Base-by-base conservation (phyloP, 2,888 invertebrate species). In the Ptilodon capucinus region DNA sequence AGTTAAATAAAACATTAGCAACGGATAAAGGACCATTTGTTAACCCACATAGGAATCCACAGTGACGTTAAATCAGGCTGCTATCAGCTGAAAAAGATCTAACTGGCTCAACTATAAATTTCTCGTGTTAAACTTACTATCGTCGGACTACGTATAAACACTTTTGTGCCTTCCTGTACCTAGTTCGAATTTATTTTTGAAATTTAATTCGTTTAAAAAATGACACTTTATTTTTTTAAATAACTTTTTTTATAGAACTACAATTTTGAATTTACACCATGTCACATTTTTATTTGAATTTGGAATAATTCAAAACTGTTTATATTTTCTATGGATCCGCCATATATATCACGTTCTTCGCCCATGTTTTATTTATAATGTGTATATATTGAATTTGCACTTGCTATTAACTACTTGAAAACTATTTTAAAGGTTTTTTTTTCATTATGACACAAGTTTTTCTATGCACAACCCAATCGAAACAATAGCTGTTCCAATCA, bases 401-500 rank as follows among this genome's bases (percentile, higher is more conserved):
- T 4, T 21, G 21, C 21, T 21, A 7, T 21, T 21, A 21, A 6
- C 11, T 25, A 9, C 9, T 25, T 25, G 8, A 9, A n/a, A 28
- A 28, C n/a, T 4, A 21, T 21, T 21, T 7, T n/a, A n/a, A n/a
- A n/a, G n/a, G 7, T 21, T 4, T 21, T 14, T 34, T 11, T 18
- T 36, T 9, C 16, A 36, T 18, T 36, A 35, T 9, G 17, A 43
- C 41, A 19, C 2, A 44, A 46, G 17, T 34, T 32, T 42, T n/a
- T 42, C 21, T 19, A 3, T 13, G 14, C 14, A 19, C 36, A 46
- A 42, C 34, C 36, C 32, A 65, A 68, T 70, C 63, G 67, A 64
- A 67, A 70, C 73, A 64, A 60, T 65, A 59, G 59, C 63, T 55
- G 59, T 45, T 59, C 73, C 77, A 82, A 81, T 79, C 80, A 78